Conservation (phyloP, 2,888 invertebrate genomes). For the Lithophane ornitopus region DNA sequence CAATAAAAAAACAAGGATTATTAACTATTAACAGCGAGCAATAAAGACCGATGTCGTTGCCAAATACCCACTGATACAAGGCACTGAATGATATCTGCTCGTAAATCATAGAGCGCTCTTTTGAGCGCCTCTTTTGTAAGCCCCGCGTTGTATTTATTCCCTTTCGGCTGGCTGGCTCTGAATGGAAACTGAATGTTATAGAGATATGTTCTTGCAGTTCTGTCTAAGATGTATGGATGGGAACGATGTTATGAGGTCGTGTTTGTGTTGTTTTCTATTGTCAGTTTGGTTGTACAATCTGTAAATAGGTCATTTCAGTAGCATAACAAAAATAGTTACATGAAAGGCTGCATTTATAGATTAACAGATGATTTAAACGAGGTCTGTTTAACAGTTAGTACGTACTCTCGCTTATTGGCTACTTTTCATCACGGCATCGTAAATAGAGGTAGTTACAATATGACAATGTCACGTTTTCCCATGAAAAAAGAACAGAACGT, state of each 20-base stretch:
- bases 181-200: conserved; percentile 71
- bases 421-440: neutral
- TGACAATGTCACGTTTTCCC: neutral
- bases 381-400: neutral
- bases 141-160: conserved; percentile 72
- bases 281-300: conserved; percentile 26
- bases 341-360: neutral
- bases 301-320: conserved; percentile 35
- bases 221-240: conserved; percentile 36
- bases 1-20: conserved; percentile 63
- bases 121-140: conserved; percentile 69
- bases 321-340: neutral
- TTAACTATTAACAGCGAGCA: conserved; percentile 64
- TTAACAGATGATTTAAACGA: neutral
- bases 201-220: conserved; percentile 65
- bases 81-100: conserved; percentile 73
- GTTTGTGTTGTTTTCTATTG: conserved; percentile 37
- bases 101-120: conserved; percentile 78
- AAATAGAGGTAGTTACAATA: neutral
- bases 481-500: neutral
- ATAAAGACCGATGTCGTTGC: conserved; percentile 63
- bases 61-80: conserved; percentile 66
- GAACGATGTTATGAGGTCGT: conserved; percentile 34
- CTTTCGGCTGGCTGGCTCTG: conserved; percentile 68
- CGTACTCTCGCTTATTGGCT: neutral